These are phyloP conservation scores for Microchirus variegatus DNA, from an alignment of 2,797 vertebrate species.

Conservation along the genomic window DNA sequence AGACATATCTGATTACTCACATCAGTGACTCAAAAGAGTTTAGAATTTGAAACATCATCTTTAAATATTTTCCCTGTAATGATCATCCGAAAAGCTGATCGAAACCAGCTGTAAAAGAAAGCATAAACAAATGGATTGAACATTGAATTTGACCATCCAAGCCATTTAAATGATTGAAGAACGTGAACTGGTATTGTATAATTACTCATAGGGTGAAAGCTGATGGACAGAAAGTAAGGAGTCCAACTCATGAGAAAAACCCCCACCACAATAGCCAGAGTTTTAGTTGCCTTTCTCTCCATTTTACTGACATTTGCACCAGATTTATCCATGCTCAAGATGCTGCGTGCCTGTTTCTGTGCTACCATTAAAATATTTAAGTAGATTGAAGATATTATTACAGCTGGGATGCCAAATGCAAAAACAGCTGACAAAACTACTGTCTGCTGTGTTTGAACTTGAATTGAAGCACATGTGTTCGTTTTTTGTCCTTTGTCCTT, in stretches of 20 bases:
- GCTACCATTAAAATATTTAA: not conserved
- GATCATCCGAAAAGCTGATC: not conserved
- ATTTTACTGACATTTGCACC: slow-evolving; percentile 17
- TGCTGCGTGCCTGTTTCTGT: slow-evolving; percentile 21
- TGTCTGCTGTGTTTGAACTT: not conserved
- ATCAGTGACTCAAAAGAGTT: not conserved
- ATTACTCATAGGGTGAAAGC: not conserved
- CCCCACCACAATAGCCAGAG: slow-evolving; percentile 22
- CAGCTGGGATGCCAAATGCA: not conserved
- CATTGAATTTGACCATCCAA: slow-evolving; percentile 33
- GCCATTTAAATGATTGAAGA: slow-evolving; percentile 20
- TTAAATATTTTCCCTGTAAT: slow-evolving; percentile 8
- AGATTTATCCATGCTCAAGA: slow-evolving; percentile 20
- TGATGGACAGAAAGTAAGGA: not conserved
- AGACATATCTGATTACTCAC: not conserved
- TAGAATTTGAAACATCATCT: slow-evolving; percentile 13
- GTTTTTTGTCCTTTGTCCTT: not conserved
- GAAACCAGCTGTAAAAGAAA: not conserved
- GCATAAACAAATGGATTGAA: slow-evolving; percentile 22
- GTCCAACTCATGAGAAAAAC: slow-evolving; percentile 31
- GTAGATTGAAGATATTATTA: not conserved
- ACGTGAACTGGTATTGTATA: not conserved
- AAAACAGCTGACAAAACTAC: not conserved
- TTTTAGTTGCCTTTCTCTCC: slow-evolving; percentile 31
- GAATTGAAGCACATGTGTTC: not conserved